Conservation (phyloP, 1,140 invertebrate genomes). For the Drosophila bipectinata region DNA sequence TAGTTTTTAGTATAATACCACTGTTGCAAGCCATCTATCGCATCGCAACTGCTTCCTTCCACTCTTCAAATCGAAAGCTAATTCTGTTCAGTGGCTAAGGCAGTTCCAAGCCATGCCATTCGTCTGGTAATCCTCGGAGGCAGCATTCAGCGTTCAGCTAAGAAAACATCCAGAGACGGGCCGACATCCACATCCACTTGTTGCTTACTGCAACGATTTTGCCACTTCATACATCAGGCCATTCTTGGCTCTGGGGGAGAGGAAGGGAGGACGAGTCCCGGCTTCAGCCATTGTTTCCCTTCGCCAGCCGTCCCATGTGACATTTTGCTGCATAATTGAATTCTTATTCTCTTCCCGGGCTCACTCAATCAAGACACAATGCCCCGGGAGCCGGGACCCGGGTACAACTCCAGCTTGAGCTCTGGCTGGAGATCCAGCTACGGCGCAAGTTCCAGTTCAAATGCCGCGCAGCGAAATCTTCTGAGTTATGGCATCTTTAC, state of each 20-base stretch:
- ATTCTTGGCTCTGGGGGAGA: constrained; percentile 10
- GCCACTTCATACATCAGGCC: constrained; percentile 74
- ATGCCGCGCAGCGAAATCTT: constrained; percentile 42
- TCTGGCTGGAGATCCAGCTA: background rate
- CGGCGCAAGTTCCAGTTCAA: constrained; percentile 43
- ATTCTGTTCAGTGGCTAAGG: constrained; percentile 52
- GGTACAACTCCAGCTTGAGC: constrained; percentile 9
- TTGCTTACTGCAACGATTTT: constrained; percentile 63
- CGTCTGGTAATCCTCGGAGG: constrained; percentile 9
- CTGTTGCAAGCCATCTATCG: constrained; percentile 25
- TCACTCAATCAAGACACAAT: constrained; percentile 44
- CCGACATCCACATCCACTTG: constrained; percentile 49
- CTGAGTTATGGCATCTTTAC: constrained; percentile 74
- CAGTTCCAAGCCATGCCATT: constrained; percentile 41
- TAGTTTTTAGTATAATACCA: background rate
- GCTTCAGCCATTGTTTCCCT: constrained; percentile 28
- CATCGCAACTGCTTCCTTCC: constrained; percentile 19
- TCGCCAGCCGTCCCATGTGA: constrained; percentile 54
- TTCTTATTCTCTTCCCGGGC: constrained; percentile 58
- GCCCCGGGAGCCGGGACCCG: constrained; percentile 2
- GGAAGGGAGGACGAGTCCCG: constrained; percentile 3
- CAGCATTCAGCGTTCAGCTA: constrained; percentile 14
- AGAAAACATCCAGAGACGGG: constrained; percentile 15
- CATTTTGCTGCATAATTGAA: constrained; percentile 81
- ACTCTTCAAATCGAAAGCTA: constrained; percentile 55